Evolutionary conservation across 2,888 invertebrate genomes (phyloP).

Genomic region (Dynastes grantii): DNA sequence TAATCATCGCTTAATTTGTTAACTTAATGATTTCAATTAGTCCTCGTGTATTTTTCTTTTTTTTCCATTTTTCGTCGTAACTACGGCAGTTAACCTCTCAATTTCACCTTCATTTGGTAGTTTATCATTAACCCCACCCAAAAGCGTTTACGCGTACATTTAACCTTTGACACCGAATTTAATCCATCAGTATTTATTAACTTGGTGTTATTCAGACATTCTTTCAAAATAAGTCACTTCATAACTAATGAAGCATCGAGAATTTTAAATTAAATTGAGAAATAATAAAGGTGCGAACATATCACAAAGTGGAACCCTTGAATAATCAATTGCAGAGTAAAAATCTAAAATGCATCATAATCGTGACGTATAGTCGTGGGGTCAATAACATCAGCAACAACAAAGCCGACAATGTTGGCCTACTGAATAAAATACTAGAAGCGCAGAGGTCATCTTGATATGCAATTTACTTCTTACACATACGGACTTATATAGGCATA

Average conservation of each 20-base stretch:
- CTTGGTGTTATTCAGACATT: not conserved
- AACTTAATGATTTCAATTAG: not conserved
- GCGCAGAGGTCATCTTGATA: conserved; percentile 3
- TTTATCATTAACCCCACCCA: too few species aligned
- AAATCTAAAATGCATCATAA: not conserved
- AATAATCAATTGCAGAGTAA: not conserved
- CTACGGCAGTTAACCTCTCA: not conserved
- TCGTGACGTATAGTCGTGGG: not conserved
- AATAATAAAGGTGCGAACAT: not conserved
- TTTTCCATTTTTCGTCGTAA: conserved; percentile 15
- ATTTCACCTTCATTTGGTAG: not conserved
- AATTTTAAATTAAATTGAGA: not conserved
- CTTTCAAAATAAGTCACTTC: too few species aligned
- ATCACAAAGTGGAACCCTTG: too few species aligned
- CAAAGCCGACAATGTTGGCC: conserved; percentile 6
- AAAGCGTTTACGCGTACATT: not conserved
- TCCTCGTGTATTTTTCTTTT: not conserved
- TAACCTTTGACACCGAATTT: conserved; percentile 37
- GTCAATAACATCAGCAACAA: conserved; percentile 34
- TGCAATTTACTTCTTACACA: not conserved
- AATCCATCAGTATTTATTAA: conserved; percentile 1
- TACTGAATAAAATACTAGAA: conserved; percentile 20
- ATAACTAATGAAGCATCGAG: too few species aligned
- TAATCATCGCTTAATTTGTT: too few species aligned
- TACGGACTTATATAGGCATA: conserved; percentile 10